A percentile compares a stretch with the other conserved stretches of the same genome.
Conservation (phyloP, 1,140 invertebrate genomes). For the Bacillus rossius region DNA sequence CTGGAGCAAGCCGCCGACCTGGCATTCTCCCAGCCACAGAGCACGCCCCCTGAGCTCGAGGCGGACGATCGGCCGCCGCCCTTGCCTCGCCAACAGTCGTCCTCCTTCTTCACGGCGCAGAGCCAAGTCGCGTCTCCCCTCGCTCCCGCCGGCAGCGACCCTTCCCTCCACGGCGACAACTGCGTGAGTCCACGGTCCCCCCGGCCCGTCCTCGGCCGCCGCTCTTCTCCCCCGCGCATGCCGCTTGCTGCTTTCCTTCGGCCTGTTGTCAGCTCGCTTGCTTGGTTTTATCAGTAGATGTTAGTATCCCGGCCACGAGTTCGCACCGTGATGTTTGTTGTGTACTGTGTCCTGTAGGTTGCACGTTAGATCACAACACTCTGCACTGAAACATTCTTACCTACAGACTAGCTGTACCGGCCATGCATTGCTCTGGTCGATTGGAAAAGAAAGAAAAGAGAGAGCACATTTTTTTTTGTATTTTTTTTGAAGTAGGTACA, state of each 20-base stretch:
- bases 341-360: no score
- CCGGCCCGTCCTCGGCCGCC: no score
- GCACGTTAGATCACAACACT: no score
- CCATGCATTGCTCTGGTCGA: no score
- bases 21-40: slow-evolving; percentile 20
- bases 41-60: background rate
- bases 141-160: background rate
- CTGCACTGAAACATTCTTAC: no score
- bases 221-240: background rate
- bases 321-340: no score
- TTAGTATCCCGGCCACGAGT: background rate
- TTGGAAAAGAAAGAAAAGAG: no score
- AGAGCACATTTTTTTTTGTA: no score
- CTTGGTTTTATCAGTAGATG: background rate
- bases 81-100: background rate
- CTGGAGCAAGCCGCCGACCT: slow-evolving; percentile 61
- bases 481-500: no score
- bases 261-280: background rate
- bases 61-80: background rate
- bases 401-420: no score
- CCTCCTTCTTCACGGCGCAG: slow-evolving; percentile 3
- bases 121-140: background rate
- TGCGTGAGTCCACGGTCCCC: background rate
- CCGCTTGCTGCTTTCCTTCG: background rate
- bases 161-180: slow-evolving; percentile 2